phyloP scores from a whole-genome alignment of 1,140 invertebrate genomes.

The Pygmarrhopalites habei region DNA sequence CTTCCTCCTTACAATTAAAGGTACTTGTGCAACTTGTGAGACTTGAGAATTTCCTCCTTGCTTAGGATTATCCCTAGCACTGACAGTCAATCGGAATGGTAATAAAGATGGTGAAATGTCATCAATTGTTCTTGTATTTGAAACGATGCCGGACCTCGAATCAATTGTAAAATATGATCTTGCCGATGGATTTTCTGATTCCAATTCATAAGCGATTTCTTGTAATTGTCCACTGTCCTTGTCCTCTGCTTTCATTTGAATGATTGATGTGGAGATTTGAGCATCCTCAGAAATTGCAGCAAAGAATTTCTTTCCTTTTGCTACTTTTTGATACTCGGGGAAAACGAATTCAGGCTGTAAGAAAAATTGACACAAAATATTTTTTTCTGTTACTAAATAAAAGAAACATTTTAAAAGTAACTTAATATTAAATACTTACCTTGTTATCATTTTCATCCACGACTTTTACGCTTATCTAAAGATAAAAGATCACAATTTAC shows the following conservation, averaged over 20 bases:
- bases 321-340: slow-evolving; percentile 46
- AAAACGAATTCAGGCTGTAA: slow-evolving; percentile 63
- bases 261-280: slow-evolving; percentile 59
- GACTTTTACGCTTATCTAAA: slow-evolving; percentile 67
- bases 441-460: slow-evolving; percentile 78
- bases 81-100: slow-evolving; percentile 64
- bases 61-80: slow-evolving; percentile 68
- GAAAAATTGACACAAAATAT: too few species aligned
- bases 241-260: slow-evolving; percentile 69
- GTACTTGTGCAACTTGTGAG: slow-evolving; percentile 55
- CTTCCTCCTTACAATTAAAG: slow-evolving; percentile 53
- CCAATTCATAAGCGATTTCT: slow-evolving; percentile 58
- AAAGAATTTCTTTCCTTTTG: slow-evolving; percentile 54
- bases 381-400: too few species aligned
- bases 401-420: too few species aligned
- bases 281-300: slow-evolving; percentile 63
- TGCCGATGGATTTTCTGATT: slow-evolving; percentile 44
- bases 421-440: too few species aligned
- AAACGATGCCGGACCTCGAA: slow-evolving; percentile 61
- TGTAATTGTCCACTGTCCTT: slow-evolving; percentile 72
- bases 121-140: slow-evolving; percentile 62
- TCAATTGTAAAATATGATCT: slow-evolving; percentile 62
- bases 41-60: slow-evolving; percentile 47
- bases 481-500: too few species aligned
- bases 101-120: slow-evolving; percentile 54